Percentiles rank a stretch among this genome's conserved stretches.
phyloP scores from a whole-genome alignment of 2,113 vertebrate genomes.

The Lipophrys pholis region DNA sequence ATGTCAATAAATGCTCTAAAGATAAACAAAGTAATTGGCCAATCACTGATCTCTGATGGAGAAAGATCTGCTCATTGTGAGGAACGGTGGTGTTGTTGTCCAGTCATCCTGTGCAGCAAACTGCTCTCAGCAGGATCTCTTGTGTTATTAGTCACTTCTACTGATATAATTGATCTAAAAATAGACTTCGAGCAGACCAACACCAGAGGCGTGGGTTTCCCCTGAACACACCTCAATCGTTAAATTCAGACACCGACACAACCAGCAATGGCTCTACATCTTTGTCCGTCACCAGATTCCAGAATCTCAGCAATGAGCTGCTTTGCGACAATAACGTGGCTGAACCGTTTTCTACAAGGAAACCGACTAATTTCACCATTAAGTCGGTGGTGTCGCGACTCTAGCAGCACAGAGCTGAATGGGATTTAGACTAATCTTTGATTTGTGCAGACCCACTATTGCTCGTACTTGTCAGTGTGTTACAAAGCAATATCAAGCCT shows the following conservation, averaged over 20 bases:
- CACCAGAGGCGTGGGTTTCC: conserved; percentile 66
- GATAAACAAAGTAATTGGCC: neutral
- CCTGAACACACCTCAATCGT: conserved; percentile 56
- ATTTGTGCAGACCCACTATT: neutral
- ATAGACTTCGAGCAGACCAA: conserved; percentile 25
- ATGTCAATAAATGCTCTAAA: no score
- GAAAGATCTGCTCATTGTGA: neutral
- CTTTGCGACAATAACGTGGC: no score
- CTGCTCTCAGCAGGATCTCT: neutral
- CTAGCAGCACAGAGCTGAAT: neutral
- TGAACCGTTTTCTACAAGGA: no score
- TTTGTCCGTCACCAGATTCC: conserved; percentile 7
- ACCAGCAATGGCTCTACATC: conserved; percentile 15
- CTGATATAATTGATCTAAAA: conserved; percentile 48
- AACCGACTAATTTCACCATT: no score
- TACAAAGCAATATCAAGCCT: neutral
- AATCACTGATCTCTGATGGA: neutral
- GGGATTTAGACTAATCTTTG: conserved; percentile 8
- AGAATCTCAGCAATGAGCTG: neutral
- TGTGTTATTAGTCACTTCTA: conserved; percentile 23
- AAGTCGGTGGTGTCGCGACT: no score
- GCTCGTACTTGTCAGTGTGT: neutral
- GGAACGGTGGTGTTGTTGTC: neutral
- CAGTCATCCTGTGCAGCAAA: conserved; percentile 12
- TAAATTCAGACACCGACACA: conserved; percentile 12